These are phyloP conservation scores for Lasioglossum morio DNA, from an alignment of 2,888 invertebrate species.

Conservation along the genomic window DNA sequence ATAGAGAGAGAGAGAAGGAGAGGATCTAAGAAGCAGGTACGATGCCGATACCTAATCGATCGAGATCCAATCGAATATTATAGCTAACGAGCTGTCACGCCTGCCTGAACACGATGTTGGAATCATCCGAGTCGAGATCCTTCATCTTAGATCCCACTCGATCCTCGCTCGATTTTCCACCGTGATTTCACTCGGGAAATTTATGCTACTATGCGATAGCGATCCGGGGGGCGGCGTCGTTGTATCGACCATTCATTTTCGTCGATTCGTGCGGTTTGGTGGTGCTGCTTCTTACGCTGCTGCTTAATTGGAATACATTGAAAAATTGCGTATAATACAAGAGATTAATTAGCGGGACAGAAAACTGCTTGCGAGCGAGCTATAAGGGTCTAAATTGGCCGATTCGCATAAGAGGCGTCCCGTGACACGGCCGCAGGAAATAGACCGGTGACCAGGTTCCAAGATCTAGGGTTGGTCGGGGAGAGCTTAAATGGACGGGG, in stretches of 20 bases:
- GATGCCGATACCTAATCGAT: conserved; percentile 76
- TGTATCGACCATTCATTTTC: conserved; percentile 21
- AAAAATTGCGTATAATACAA: neutral
- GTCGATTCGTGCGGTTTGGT: neutral
- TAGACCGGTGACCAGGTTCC: conserved; percentile 3
- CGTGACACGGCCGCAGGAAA: neutral
- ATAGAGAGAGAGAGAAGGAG: conserved; percentile 26
- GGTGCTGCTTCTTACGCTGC: neutral
- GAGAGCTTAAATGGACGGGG: conserved; percentile 42
- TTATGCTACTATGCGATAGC: neutral
- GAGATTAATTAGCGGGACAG: neutral
- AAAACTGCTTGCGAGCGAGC: neutral
- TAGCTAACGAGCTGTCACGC: conserved; percentile 80
- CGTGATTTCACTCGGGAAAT: neutral
- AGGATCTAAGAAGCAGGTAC: conserved; percentile 64
- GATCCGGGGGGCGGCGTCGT: neutral
- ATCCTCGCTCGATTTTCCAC: neutral
- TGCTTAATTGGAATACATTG: neutral
- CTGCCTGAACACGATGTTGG: conserved; percentile 74
- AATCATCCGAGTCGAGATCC: conserved; percentile 63
- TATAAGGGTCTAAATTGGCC: neutral
- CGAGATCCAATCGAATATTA: conserved; percentile 79
- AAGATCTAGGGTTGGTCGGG: neutral
- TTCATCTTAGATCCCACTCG: conserved; percentile 45
- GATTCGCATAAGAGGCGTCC: conserved; percentile 23